Percentiles rank a stretch among this genome's conserved stretches.
Conservation (phyloP, 2,113 vertebrate species). For the Empidonax traillii region DNA sequence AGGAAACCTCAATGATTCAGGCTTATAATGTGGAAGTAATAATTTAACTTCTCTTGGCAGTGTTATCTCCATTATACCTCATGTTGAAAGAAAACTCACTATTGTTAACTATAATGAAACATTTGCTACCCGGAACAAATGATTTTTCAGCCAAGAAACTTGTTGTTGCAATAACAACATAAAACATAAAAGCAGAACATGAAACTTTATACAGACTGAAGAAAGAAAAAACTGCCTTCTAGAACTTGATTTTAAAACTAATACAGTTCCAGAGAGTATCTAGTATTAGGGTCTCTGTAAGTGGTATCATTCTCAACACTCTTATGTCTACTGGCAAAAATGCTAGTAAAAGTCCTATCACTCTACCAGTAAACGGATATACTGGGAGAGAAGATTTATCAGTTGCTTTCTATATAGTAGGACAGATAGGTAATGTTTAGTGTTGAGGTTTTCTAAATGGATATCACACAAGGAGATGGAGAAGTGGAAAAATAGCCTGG, state of each 20-base stretch:
- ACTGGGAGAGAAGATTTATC: neutral
- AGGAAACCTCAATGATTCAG: neutral
- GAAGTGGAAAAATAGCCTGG: neutral
- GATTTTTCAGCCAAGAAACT: constrained; percentile 25
- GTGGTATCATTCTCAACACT: neutral
- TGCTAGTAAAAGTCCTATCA: neutral
- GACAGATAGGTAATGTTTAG: neutral
- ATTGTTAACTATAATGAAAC: constrained; percentile 13
- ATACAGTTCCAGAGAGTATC: neutral
- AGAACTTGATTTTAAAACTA: neutral
- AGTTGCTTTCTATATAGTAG: neutral
- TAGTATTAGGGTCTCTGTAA: neutral
- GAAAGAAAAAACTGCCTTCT: neutral
- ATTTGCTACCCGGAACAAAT: neutral
- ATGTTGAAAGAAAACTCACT: neutral
- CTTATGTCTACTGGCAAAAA: neutral
- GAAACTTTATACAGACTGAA: neutral
- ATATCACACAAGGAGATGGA: neutral
- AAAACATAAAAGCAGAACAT: neutral
- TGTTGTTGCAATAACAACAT: neutral
- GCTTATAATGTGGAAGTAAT: neutral
- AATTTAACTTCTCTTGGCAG: neutral
- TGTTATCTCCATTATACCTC: neutral
- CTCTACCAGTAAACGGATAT: neutral
- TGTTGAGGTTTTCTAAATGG: neutral